A percentile compares a stretch with the other conserved stretches of the same genome.
phyloP scores from a whole-genome alignment of 1,140 invertebrate genomes.

The Ips nitidus region DNA sequence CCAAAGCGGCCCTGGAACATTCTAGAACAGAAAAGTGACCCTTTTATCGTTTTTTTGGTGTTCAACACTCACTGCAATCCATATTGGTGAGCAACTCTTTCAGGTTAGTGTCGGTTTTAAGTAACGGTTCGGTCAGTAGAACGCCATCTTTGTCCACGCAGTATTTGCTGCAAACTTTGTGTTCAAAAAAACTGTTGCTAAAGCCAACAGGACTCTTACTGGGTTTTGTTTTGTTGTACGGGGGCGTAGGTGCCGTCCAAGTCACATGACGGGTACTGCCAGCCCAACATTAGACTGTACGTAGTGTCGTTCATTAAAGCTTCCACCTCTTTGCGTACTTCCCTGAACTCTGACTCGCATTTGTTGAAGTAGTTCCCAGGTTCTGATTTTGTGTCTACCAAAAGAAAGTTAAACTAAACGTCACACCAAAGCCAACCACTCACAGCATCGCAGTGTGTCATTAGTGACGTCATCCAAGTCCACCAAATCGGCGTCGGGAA shows the following conservation, averaged over 20 bases:
- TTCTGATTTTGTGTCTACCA: conserved; percentile 40
- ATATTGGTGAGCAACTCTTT: conserved; percentile 51
- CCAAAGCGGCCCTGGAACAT: conserved; percentile 56
- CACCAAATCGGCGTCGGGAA: conserved; percentile 45
- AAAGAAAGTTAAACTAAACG: conserved; percentile 4
- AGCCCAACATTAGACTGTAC: conserved; percentile 49
- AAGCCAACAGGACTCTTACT: conserved; percentile 29
- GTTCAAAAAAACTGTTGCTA: neutral
- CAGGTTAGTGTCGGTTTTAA: conserved; percentile 47
- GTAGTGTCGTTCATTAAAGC: conserved; percentile 46
- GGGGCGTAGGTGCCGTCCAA: conserved; percentile 58
- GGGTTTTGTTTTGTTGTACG: conserved; percentile 44
- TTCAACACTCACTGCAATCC: conserved; percentile 53
- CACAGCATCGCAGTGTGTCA: conserved; percentile 57
- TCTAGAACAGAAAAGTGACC: conserved; percentile 52
- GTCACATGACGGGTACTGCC: conserved; percentile 53
- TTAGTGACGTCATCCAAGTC: conserved; percentile 51
- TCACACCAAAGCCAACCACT: conserved; percentile 42
- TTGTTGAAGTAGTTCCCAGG: conserved; percentile 52
- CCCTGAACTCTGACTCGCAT: conserved; percentile 54
- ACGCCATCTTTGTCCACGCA: conserved; percentile 57
- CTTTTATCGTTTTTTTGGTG: neutral
- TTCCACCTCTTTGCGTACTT: conserved; percentile 47
- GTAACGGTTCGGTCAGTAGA: conserved; percentile 46
- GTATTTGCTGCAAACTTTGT: conserved; percentile 54